These are phyloP conservation scores for Orius insidiosus DNA, from an alignment of 1,140 invertebrate species.

Conservation along the genomic window DNA sequence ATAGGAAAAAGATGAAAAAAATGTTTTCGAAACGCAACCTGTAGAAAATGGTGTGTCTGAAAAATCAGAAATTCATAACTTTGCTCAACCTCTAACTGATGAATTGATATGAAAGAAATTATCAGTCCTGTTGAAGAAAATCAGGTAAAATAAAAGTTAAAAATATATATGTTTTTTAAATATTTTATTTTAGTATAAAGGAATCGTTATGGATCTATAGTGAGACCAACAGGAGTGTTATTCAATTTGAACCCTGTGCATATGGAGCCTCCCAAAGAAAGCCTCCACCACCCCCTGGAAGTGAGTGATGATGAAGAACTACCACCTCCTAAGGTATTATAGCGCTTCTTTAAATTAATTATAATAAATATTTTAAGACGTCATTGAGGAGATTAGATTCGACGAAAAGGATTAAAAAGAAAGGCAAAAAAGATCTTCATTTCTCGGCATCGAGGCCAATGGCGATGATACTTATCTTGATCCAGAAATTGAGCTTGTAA, in stretches of 20 bases:
- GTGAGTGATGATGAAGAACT: constrained; percentile 30
- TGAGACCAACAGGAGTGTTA: constrained; percentile 10
- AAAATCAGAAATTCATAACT: too few species aligned
- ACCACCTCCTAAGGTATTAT: not conserved
- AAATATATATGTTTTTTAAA: too few species aligned
- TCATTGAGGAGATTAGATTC: constrained; percentile 56
- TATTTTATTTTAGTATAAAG: not conserved
- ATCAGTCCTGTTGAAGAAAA: too few species aligned
- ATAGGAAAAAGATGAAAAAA: too few species aligned
- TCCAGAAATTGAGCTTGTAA: constrained; percentile 26
- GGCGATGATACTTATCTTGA: constrained; percentile 47
- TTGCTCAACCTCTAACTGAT: too few species aligned
- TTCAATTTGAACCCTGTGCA: constrained; percentile 31
- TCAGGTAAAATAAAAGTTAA: too few species aligned
- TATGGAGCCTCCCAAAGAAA: constrained; percentile 68
- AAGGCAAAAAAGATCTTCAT: constrained; percentile 65
- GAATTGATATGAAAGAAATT: too few species aligned
- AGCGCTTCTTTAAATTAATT: not conserved
- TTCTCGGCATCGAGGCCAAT: constrained; percentile 56
- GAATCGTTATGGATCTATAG: constrained; percentile 2
- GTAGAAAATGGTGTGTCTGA: too few species aligned
- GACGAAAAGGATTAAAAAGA: constrained; percentile 74
- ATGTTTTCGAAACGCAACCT: too few species aligned
- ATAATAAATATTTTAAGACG: constrained; percentile 3
- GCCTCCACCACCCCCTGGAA: constrained; percentile 64